Evolutionary conservation across 2,888 invertebrate genomes (phyloP), one percentile per base, ranked within the genome.

Genomic region (Macaria notata): DNA sequence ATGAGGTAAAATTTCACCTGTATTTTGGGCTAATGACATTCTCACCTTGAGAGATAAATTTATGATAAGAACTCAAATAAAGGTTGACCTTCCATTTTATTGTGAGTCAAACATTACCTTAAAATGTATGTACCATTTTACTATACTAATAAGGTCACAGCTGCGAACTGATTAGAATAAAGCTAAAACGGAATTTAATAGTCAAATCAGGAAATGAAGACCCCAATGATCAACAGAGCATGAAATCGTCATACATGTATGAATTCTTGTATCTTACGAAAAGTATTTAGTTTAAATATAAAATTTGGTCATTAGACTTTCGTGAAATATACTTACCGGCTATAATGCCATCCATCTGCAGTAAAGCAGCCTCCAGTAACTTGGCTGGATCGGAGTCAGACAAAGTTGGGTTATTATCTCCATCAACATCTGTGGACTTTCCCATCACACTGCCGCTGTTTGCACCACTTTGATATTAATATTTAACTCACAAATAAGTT

Each of bases 301-400:
- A 43, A 45, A 55, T 44, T 38, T 8, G 19, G 31, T 53, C 4
- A n/a, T 6, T 6, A 31, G 43, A 38, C 9, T 42, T 36, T 30
- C 56, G 38, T 41, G 48, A 45, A 33, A 1, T 7, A 53, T 43
- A 69, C 88, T 88, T 83, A 95, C 95, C 95, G 79, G 96, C 95
- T 85, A 97, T 95, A 75, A 97, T 96, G 54, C 96, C 97, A 86
- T 97, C 97, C 95, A 97, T 96, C 87, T 97, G 96, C 78, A 96
- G 93, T 57, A 97, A 91, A 44, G 97, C 97, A 65, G 96, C 96
- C 79, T 96, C 96, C 77, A 97, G 90, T 87, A 97, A 93, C 86
- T 96, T 96, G 73, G 96, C 96, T 61, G 97, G 97, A 85, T 97
- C 97, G 54, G 96, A 96, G 83, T 97, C 97, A 49, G 93, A 86